Evolutionary conservation across 1,140 invertebrate species (phyloP), one percentile per base, ranked within the genome.

Genomic region (Drosophila grimshawi): DNA sequence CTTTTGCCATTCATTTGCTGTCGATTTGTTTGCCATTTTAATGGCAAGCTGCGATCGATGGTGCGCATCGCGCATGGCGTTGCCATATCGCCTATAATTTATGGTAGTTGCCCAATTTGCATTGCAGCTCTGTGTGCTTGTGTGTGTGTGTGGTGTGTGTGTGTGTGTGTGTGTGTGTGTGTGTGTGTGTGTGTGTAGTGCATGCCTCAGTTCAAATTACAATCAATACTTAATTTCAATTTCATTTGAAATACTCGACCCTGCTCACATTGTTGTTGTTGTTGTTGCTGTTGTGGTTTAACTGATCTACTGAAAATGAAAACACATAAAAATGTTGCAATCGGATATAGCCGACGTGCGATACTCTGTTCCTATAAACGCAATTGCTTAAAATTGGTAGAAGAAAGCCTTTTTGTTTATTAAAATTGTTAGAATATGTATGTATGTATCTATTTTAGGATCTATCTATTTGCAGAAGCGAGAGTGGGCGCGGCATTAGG

Each of bases 171-270:
- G 5, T 57, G 51, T 27, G 19, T 57, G 51, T 48, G 8, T 19
- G 30, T 43, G 3, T 65, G 7, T 46, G 19, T 56, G n/a, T 60
- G 57, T 60, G 10, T 30, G 39, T 46, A 55, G 48, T 43, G 51
- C n/a, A 11, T 45, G 51, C 55, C 30, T 4, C 56, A 61, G 53
- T 76, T 73, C 11, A 63, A 83, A 82, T 83, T 73, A 67, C 77
- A 85, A 85, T 85, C 77, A 68, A 85, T 85, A 74, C 68, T 64
- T 78, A 77, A 79, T 85, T 85, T 85, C 81, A 72, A 69, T 85
- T 85, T 85, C 77, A 69, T 85, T 85, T 71, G 81, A 68, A 70
- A 61, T 70, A 37, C 48, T 33, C 60, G 39, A 41, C 53, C 66
- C 39, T 30, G 29, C 51, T 32, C 37, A 35, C 19, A 10, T 65